These are phyloP conservation scores for Drosophila falleni DNA, from an alignment of 2,888 invertebrate genomes.

Conservation along the genomic window DNA sequence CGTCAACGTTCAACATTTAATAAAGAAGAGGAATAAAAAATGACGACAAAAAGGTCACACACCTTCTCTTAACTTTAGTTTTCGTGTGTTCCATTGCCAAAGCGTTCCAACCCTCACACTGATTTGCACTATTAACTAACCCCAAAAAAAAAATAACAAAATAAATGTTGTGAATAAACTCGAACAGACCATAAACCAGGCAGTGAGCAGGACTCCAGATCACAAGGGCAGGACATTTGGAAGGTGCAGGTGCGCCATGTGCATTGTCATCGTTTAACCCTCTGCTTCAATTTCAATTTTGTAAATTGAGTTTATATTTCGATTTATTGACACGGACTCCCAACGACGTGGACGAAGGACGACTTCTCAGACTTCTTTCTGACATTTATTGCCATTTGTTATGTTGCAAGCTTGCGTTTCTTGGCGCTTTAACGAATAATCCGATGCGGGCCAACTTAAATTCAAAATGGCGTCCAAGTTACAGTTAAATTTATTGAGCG, in stretches of 20 bases:
- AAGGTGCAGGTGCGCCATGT: constrained; percentile 54
- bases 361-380: constrained; percentile 35
- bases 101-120: constrained; percentile 50
- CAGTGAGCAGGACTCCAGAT: constrained; percentile 17
- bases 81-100: constrained; percentile 51
- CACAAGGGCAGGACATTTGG: constrained; percentile 20
- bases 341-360: constrained; percentile 35
- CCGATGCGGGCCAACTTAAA: constrained; percentile 20
- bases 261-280: constrained; percentile 68
- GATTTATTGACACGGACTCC: constrained; percentile 77
- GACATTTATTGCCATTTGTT: constrained; percentile 79
- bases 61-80: constrained; percentile 59
- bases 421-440: constrained; percentile 69
- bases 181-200: constrained; percentile 26
- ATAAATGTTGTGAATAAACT: constrained; percentile 15
- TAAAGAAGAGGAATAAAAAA: constrained; percentile 18
- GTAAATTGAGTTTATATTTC: constrained; percentile 80
- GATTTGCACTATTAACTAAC: constrained; percentile 54
- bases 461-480: constrained; percentile 48
- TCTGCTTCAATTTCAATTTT: constrained; percentile 81
- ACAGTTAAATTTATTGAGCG: constrained; percentile 23
- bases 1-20: constrained; percentile 53
- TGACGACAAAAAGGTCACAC: constrained; percentile 72
- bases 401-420: constrained; percentile 59
- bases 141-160: constrained; percentile 32